Evolutionary conservation across 2,797 vertebrate genomes (phyloP).

Genomic region (Cossypha polioptera): DNA sequence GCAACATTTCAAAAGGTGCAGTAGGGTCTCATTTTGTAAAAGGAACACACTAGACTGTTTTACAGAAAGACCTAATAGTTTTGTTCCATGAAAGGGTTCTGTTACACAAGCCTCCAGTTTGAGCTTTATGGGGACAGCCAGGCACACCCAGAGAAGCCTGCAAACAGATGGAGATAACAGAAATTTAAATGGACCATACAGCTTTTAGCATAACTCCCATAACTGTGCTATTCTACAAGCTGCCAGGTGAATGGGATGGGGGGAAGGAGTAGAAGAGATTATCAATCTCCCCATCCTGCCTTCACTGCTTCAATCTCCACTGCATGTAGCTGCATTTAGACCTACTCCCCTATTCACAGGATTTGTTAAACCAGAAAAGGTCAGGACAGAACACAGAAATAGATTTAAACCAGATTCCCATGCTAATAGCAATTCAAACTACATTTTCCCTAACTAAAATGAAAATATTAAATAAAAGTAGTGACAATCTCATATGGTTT

Average conservation of each 20-base stretch:
- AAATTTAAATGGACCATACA: conserved; percentile 21
- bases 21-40: neutral
- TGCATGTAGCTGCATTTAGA: neutral
- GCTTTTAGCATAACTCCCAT: neutral
- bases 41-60: neutral
- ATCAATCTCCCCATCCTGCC: neutral
- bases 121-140: neutral
- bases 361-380: neutral
- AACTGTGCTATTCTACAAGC: neutral
- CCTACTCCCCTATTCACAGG: neutral
- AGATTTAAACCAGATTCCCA: neutral
- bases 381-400: neutral
- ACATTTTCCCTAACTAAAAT: neutral
- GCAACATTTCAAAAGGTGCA: neutral
- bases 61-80: neutral
- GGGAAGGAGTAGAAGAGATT: neutral
- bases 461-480: neutral
- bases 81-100: neutral
- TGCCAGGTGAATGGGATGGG: neutral
- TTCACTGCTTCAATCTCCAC: neutral
- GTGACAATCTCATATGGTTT: neutral
- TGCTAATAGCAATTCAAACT: neutral
- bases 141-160: neutral
- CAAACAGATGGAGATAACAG: neutral
- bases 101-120: neutral